A percentile compares a stretch with the other conserved stretches of the same genome.
phyloP scores from a whole-genome alignment of 2,113 vertebrate species.

The Caretta caretta region DNA sequence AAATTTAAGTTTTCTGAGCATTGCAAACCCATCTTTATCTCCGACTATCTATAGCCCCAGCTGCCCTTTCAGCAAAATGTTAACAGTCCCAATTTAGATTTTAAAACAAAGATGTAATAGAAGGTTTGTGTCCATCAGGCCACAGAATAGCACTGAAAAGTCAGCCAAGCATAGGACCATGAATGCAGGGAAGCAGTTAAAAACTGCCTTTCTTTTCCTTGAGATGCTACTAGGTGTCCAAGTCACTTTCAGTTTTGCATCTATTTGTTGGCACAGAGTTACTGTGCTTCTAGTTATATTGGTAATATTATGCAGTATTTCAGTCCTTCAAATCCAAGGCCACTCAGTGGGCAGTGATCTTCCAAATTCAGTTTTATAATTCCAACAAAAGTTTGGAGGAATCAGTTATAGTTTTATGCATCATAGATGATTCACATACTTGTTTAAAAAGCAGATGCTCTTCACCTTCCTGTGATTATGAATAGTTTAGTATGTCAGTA shows the following conservation, averaged over 20 bases:
- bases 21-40: background rate
- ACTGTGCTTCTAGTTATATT: background rate
- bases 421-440: too few relatives aligned
- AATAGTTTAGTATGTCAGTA: background rate
- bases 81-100: background rate
- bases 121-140: background rate
- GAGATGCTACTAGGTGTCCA: accelerated
- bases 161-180: background rate
- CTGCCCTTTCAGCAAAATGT: background rate
- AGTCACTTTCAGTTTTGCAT: accelerated
- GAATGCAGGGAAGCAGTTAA: accelerated
- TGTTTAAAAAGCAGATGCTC: background rate
- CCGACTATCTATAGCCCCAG: background rate
- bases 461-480: background rate
- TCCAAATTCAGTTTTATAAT: too few relatives aligned
- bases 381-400: too few relatives aligned
- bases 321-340: too few relatives aligned
- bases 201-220: background rate
- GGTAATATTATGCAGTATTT: too few relatives aligned
- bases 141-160: background rate
- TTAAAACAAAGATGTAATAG: background rate
- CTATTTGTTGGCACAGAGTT: background rate
- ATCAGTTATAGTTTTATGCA: too few relatives aligned
- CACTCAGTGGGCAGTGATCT: too few relatives aligned
- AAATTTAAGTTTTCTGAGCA: background rate